These are phyloP conservation scores for Tachysurus fulvidraco DNA, from an alignment of 2,113 vertebrate genomes.

Conservation along the genomic window DNA sequence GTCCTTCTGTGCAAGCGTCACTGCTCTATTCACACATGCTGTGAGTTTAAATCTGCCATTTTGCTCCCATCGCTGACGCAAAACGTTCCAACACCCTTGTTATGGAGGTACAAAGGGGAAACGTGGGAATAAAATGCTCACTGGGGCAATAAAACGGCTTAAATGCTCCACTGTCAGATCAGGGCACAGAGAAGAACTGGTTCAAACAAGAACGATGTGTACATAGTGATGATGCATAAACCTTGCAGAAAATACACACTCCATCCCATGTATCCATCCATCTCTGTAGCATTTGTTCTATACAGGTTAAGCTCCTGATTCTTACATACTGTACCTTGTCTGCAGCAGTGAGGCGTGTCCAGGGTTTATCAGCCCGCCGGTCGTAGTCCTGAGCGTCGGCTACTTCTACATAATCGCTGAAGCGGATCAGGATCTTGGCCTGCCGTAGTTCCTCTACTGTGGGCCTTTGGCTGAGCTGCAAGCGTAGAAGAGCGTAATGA, in stretches of 20 bases:
- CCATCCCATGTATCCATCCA: no score
- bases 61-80: neutral
- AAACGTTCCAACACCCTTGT: neutral
- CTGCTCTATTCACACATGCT: neutral
- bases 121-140: neutral
- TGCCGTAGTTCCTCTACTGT: conserved; percentile 95
- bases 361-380: conserved; percentile 94
- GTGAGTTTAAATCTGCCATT: neutral
- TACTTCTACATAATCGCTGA: conserved; percentile 98
- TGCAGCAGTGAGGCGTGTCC: conserved; percentile 94
- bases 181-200: neutral
- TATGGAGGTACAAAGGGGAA: neutral
- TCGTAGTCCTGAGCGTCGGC: conserved; percentile 96
- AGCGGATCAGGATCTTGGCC: conserved; percentile 95
- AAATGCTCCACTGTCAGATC: neutral
- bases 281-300: no score
- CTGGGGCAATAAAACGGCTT: neutral
- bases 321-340: conserved; percentile 82
- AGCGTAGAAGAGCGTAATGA: neutral
- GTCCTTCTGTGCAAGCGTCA: neutral
- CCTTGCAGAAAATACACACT: neutral
- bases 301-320: no score
- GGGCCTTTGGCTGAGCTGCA: conserved; percentile 93
- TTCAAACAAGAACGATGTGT: neutral
- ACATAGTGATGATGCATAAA: neutral